Evolutionary conservation across 2,797 vertebrate species (phyloP).

Genomic region (Semaprochilodus insignis): DNA sequence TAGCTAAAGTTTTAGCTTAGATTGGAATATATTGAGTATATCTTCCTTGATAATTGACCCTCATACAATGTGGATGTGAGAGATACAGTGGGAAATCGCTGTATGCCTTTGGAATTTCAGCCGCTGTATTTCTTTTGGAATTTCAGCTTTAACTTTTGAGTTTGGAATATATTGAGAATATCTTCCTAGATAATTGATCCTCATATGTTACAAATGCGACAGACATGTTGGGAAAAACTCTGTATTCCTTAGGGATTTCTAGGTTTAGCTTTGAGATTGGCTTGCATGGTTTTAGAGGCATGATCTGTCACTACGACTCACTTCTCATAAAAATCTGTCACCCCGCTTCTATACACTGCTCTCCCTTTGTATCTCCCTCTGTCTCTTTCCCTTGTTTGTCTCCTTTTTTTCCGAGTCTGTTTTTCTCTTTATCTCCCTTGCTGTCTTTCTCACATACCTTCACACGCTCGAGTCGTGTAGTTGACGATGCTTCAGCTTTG

Average conservation of each 20-base stretch:
- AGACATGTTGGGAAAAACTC: too few species aligned
- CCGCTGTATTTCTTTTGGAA: too few species aligned
- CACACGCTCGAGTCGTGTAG: neutral
- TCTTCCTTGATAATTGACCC: too few species aligned
- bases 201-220: too few species aligned
- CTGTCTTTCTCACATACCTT: neutral
- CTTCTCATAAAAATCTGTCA: neutral
- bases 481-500: conserved; percentile 13
- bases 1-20: too few species aligned
- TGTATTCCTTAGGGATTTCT: neutral
- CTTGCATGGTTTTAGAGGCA: neutral
- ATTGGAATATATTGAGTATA: too few species aligned
- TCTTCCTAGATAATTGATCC: too few species aligned
- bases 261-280: neutral
- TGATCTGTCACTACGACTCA: neutral
- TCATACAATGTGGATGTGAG: too few species aligned
- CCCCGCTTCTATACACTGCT: neutral
- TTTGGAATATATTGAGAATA: too few species aligned
- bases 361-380: neutral
- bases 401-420: neutral
- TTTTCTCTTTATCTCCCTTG: neutral
- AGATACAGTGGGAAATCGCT: too few species aligned
- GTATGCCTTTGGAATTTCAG: too few species aligned
- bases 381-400: neutral
- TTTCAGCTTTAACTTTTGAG: too few species aligned